A percentile compares a stretch with the other conserved stretches of the same genome.
Conservation (phyloP, 2,797 vertebrate genomes). For the Lemur catta region DNA sequence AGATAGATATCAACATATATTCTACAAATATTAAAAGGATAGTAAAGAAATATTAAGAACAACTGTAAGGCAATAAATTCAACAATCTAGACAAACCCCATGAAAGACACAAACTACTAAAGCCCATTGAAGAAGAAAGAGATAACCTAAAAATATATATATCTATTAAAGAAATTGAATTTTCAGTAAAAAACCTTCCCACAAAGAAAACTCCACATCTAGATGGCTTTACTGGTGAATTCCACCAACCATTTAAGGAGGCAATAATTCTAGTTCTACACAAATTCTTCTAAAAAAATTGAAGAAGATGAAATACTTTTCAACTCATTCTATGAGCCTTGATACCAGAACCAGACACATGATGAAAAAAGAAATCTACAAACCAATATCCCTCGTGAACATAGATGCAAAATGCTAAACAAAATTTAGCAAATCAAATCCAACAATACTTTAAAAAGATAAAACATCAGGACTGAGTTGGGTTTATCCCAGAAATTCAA, state of each 20-base stretch:
- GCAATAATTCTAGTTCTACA: slow-evolving; percentile 10
- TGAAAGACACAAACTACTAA: not conserved
- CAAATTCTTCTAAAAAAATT: not conserved
- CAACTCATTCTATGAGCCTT: not conserved
- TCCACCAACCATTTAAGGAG: not conserved
- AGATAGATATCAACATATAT: not conserved
- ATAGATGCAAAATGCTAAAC: not conserved
- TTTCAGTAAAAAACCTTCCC: not conserved
- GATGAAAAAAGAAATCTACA: not conserved
- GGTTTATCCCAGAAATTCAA: not conserved
- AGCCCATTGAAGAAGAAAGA: not conserved
- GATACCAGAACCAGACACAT: not conserved
- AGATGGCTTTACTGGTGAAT: not conserved
- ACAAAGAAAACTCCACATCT: not conserved
- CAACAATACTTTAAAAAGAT: not conserved
- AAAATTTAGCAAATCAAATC: not conserved
- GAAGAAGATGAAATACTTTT: not conserved
- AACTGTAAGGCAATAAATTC: not conserved
- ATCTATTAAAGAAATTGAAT: not conserved
- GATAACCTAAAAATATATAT: not conserved
- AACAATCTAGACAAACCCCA: not conserved
- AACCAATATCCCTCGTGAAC: not conserved
- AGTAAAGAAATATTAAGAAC: not conserved
- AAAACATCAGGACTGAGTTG: not conserved
- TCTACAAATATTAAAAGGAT: not conserved